Evolutionary conservation across 1,140 invertebrate genomes (phyloP).

Genomic region (Linepithema humile): DNA sequence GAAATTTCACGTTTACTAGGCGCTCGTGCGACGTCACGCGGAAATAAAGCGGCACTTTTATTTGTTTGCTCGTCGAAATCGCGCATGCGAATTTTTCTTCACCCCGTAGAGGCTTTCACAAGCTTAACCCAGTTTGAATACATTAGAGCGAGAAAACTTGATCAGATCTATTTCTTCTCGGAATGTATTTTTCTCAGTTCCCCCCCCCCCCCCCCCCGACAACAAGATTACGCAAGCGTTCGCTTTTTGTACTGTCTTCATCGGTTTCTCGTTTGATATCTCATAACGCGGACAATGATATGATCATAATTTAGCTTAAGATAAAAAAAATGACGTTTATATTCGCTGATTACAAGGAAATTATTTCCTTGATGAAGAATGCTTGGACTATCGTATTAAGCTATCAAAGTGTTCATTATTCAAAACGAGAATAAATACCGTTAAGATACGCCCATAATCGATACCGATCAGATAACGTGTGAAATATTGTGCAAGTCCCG

Average conservation of each 20-base stretch:
- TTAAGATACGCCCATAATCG: not conserved
- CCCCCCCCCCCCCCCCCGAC: not conserved
- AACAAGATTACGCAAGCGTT: not conserved
- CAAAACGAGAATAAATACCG: slow-evolving; percentile 5
- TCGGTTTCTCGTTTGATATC: not conserved
- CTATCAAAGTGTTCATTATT: not conserved
- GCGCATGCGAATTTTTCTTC: slow-evolving; percentile 42
- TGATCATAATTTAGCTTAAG: not conserved
- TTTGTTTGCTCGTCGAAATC: slow-evolving; percentile 53
- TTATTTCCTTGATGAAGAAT: not conserved
- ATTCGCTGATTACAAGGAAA: not conserved
- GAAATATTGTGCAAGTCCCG: not conserved
- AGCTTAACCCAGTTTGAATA: slow-evolving; percentile 1
- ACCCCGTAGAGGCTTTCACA: slow-evolving; percentile 4
- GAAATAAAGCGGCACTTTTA: slow-evolving; percentile 61
- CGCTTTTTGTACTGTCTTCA: not conserved
- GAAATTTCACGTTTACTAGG: slow-evolving; percentile 55
- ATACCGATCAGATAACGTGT: slow-evolving; percentile 12
- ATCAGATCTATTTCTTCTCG: not conserved
- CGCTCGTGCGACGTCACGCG: slow-evolving; percentile 21
- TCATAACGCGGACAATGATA: not conserved
- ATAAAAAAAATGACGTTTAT: not conserved
- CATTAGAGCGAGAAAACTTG: not conserved
- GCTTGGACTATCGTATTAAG: not conserved
- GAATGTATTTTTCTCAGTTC: not conserved